Base-by-base conservation (phyloP, 2,113 vertebrate species). In the Phoenicopterus ruber region DNA sequence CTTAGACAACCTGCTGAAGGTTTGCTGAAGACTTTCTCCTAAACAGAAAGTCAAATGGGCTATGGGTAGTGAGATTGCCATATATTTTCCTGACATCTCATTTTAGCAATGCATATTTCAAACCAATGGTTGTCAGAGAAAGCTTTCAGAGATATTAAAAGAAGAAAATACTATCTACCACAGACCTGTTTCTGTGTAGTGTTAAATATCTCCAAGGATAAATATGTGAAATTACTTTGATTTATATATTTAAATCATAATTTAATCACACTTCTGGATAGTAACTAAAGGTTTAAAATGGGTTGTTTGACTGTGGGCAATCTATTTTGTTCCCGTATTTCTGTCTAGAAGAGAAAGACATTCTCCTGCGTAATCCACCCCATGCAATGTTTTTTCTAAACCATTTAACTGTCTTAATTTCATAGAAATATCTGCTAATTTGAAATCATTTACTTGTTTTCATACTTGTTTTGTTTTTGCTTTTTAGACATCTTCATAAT, bases 401-500 rank as follows among this genome's bases (percentile, higher is more conserved):
- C 12, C 40, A 26, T 71, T 91, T 42, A 78, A 77, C 55, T 80
- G 44, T 36, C 21, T 59, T 74, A 22, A 58, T 92, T 89, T 82
- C 17, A 24, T 36, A 54, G 54, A 88, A 77, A 46, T 79, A 61
- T 6, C 57, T 92, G 21, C 29, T 92, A 34, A 59, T 70, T 38
- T 54, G 13, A 61, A 81, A 22, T 63, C 4, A 55, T 65, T 81
- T 21, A 12, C 28, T n/a, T 49, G 38, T 57, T 71, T 90, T 28
- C 36, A 69, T 92, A n/a, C 50, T 76, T 36, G 12, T 44, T 47
- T 91, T 42, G 47, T 18, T 89, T 83, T 94, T 88, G 55, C 28
- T 49, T 93, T 95, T n/a, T 83, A 99, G 99, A 70, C 99, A 99
- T 97, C 99, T 99, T 94, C 99, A 99, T 97, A 99, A 99, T 97